Conservation (phyloP, 2,113 vertebrate species). For the Chrysochloris asiatica region DNA sequence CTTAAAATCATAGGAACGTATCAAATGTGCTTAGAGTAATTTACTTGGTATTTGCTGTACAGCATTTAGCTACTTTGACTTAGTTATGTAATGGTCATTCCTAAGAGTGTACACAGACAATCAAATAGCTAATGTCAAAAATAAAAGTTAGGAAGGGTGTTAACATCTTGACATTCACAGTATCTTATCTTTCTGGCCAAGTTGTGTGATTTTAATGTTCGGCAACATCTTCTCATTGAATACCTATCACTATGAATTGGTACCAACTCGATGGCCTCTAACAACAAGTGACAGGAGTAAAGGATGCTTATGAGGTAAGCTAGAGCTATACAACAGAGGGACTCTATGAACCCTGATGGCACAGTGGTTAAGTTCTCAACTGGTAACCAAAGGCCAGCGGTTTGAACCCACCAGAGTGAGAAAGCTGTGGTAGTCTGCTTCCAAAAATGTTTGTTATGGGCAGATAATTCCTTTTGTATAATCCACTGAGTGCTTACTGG, state of each 20-base stretch:
- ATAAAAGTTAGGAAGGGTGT: neutral
- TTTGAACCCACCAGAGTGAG: neutral
- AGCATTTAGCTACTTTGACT: conserved; percentile 15
- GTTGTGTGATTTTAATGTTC: neutral
- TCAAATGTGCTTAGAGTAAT: neutral
- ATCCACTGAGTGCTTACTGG: neutral
- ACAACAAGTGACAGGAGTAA: too few relatives aligned
- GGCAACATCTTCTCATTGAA: neutral
- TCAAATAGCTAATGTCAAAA: conserved; percentile 17
- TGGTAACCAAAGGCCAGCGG: neutral
- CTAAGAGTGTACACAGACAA: neutral
- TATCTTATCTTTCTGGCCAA: neutral
- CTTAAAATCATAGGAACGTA: neutral
- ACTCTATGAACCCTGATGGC: neutral
- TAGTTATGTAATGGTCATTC: neutral
- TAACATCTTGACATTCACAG: neutral
- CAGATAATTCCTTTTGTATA: conserved; percentile 40
- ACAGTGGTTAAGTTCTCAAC: neutral
- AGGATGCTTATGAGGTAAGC: neutral
- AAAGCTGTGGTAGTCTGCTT: neutral
- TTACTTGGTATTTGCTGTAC: neutral
- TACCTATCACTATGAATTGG: neutral
- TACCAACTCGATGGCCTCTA: too few relatives aligned
- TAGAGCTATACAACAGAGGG: neutral
- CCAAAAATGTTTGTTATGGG: too few relatives aligned